Evolutionary conservation across 2,888 invertebrate genomes (phyloP).

Genomic region (Limnephilus auricula): DNA sequence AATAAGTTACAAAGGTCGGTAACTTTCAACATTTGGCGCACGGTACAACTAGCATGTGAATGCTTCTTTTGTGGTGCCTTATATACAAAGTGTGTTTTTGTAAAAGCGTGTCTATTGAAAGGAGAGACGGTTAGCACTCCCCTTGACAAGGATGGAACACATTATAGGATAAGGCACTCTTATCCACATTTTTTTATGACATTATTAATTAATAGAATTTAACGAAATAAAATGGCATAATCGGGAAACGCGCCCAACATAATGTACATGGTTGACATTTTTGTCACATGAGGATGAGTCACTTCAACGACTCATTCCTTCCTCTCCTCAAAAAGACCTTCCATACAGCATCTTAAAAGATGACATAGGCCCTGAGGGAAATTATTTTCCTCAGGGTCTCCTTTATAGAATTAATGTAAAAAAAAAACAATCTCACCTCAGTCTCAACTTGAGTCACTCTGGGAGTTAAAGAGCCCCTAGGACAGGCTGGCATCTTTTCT

Average conservation of each 20-base stretch:
- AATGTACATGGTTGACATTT: too few relatives aligned
- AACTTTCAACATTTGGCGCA: neutral
- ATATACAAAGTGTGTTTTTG: slow-evolving; percentile 48
- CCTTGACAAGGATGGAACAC: slow-evolving; percentile 97
- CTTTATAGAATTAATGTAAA: too few relatives aligned
- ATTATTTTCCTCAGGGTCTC: too few relatives aligned
- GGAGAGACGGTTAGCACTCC: slow-evolving; percentile 98
- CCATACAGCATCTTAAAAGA: too few relatives aligned
- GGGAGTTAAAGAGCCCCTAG: neutral
- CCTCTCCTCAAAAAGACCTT: too few relatives aligned
- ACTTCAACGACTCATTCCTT: too few relatives aligned
- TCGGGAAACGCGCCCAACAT: too few relatives aligned
- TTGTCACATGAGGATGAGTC: too few relatives aligned
- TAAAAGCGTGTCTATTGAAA: slow-evolving; percentile 92
- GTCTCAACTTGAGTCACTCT: neutral
- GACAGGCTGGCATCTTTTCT: neutral
- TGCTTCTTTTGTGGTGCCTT: neutral
- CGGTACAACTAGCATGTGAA: slow-evolving; percentile 31
- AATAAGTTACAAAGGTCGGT: neutral
- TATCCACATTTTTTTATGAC: slow-evolving; percentile 74
- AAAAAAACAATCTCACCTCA: neutral
- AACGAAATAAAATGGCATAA: too few relatives aligned
- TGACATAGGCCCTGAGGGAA: too few relatives aligned
- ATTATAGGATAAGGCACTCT: slow-evolving; percentile 77
- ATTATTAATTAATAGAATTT: too few relatives aligned